Evolutionary conservation across 23 tunicate genomes (phyloP).

Genomic region (Diplosoma virens): DNA sequence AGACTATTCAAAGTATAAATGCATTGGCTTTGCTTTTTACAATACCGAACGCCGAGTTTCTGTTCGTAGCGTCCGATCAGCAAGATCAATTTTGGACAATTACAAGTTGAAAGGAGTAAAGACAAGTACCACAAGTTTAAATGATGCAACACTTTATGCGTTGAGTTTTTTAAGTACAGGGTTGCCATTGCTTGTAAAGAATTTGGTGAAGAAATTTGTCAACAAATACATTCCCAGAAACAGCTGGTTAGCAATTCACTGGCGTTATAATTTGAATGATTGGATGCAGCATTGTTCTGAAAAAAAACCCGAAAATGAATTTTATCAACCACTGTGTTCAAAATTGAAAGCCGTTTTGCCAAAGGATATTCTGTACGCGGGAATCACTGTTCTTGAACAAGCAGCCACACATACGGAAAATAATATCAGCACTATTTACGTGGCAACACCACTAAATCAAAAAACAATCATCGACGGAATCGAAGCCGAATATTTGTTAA

Average conservation of each 20-base stretch:
- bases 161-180: neutral
- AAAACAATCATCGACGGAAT: neutral
- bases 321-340: no score
- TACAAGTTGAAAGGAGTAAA: neutral
- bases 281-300: slow-evolving; percentile 10
- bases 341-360: neutral
- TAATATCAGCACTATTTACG: neutral
- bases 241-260: neutral
- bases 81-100: neutral
- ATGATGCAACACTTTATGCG: neutral
- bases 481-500: neutral
- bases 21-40: slow-evolving; percentile 14
- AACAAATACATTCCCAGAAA: neutral
- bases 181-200: neutral
- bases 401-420: neutral
- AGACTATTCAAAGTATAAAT: neutral
- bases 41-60: neutral
- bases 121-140: neutral
- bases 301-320: neutral
- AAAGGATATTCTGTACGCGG: neutral
- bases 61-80: neutral
- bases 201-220: neutral
- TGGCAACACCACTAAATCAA: slow-evolving; percentile 4
- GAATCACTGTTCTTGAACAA: neutral
- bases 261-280: slow-evolving; percentile 1